These are phyloP conservation scores for Poecilia wingei DNA, from an alignment of 2,797 vertebrate genomes.

Conservation along the genomic window DNA sequence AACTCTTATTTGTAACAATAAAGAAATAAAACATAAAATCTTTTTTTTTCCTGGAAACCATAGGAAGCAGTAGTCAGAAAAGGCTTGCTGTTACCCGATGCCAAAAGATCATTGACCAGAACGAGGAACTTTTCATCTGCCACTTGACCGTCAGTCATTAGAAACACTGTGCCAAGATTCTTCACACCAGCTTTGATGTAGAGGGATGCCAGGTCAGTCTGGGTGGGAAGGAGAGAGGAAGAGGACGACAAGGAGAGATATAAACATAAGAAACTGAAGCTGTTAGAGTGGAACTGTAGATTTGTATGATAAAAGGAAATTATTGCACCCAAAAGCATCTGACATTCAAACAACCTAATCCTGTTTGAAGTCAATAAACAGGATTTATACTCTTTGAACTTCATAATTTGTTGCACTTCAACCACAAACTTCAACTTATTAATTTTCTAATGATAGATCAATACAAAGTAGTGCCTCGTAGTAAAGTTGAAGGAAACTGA, in stretches of 20 bases:
- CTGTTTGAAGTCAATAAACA: not conserved
- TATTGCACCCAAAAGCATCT: not conserved
- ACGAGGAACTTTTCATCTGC: slow-evolving; percentile 94
- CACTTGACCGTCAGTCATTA: slow-evolving; percentile 94
- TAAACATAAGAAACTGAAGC: not conserved
- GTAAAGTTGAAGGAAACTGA: not conserved
- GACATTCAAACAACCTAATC: not conserved
- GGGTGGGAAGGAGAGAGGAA: slow-evolving; percentile 29
- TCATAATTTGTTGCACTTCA: not conserved
- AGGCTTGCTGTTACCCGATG: slow-evolving; percentile 84
- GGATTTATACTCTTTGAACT: not conserved
- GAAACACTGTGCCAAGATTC: slow-evolving; percentile 87
- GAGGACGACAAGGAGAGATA: not conserved
- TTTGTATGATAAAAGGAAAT: not conserved
- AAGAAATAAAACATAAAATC: not conserved
- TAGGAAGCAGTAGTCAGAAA: slow-evolving; percentile 42
- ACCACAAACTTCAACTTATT: not conserved
- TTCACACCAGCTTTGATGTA: slow-evolving; percentile 92
- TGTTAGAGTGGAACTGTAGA: not conserved
- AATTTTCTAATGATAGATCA: not conserved
- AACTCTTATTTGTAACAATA: not conserved
- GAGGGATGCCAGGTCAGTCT: slow-evolving; percentile 89
- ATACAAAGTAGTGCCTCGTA: not conserved
- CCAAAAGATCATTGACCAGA: slow-evolving; percentile 93
- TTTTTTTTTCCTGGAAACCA: not conserved